A percentile compares a stretch with the other conserved stretches of the same genome.
These are phyloP conservation scores for Thera obeliscata DNA, from an alignment of 2,888 invertebrate genomes.

Conservation along the genomic window DNA sequence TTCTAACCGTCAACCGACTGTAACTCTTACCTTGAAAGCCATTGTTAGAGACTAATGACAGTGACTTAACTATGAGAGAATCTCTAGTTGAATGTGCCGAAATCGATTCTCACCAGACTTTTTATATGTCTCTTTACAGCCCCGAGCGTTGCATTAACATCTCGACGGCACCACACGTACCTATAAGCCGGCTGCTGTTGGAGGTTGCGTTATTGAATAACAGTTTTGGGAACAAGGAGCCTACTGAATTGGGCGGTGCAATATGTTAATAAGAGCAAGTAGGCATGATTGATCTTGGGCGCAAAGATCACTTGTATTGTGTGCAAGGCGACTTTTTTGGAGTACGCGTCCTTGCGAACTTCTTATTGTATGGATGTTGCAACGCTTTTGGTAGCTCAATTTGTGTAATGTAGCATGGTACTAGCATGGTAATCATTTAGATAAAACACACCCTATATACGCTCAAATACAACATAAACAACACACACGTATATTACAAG, in stretches of 20 bases:
- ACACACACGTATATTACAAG: not conserved
- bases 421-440: too few relatives aligned
- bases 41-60: constrained; percentile 57
- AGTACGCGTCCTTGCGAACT: constrained; percentile 56
- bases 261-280: constrained; percentile 58
- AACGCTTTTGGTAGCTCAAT: constrained; percentile 32
- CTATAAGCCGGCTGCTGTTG: constrained; percentile 59
- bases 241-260: constrained; percentile 53
- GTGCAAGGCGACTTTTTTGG: constrained; percentile 61
- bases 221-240: constrained; percentile 32
- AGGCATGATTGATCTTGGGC: constrained; percentile 64
- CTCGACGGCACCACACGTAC: constrained; percentile 34
- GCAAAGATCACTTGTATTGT: constrained; percentile 73
- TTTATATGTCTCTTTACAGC: constrained; percentile 65
- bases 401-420: not conserved
- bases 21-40: constrained; percentile 72
- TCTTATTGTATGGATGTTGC: constrained; percentile 39
- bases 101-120: constrained; percentile 56
- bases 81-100: constrained; percentile 72
- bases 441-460: too few relatives aligned
- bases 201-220: constrained; percentile 49
- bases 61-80: constrained; percentile 68
- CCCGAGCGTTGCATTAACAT: constrained; percentile 61
- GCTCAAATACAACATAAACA: not conserved
- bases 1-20: too few relatives aligned